phyloP scores from a whole-genome alignment of 2,113 vertebrate genomes.

The Bothrops jararaca region DNA sequence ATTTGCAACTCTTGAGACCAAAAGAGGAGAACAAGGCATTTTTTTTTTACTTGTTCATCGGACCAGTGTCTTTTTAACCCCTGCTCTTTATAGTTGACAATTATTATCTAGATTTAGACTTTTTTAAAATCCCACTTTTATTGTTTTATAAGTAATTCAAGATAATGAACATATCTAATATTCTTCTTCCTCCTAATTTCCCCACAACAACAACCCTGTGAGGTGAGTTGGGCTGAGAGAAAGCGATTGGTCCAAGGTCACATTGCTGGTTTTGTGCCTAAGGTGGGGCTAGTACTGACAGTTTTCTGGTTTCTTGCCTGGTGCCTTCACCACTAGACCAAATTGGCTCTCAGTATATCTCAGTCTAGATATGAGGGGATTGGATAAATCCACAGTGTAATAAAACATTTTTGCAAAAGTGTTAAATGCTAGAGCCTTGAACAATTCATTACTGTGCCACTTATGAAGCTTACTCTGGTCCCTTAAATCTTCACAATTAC shows the following conservation, averaged over 20 bases:
- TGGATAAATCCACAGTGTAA: not conserved
- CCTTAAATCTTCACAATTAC: not conserved
- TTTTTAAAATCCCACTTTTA: not conserved
- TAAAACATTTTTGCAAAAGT: not conserved
- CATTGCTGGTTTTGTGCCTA: too few species aligned
- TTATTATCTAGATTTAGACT: not conserved
- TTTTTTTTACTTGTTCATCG: not conserved
- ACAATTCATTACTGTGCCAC: not conserved
- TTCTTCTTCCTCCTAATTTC: not conserved
- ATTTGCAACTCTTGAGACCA: not conserved
- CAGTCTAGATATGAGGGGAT: not conserved
- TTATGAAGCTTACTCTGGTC: not conserved
- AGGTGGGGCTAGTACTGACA: too few species aligned
- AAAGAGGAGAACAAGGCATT: not conserved
- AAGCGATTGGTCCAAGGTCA: too few species aligned
- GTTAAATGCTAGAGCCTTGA: not conserved
- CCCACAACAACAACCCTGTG: too few species aligned
- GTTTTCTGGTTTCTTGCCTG: not conserved
- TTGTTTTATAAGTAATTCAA: not conserved
- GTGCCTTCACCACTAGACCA: not conserved
- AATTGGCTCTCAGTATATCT: not conserved
- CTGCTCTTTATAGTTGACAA: not conserved
- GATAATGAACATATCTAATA: not conserved
- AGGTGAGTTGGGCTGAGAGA: too few species aligned
- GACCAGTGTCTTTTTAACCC: not conserved